Conservation (phyloP, 2,113 vertebrate genomes). For the Rhipidura dahli region DNA sequence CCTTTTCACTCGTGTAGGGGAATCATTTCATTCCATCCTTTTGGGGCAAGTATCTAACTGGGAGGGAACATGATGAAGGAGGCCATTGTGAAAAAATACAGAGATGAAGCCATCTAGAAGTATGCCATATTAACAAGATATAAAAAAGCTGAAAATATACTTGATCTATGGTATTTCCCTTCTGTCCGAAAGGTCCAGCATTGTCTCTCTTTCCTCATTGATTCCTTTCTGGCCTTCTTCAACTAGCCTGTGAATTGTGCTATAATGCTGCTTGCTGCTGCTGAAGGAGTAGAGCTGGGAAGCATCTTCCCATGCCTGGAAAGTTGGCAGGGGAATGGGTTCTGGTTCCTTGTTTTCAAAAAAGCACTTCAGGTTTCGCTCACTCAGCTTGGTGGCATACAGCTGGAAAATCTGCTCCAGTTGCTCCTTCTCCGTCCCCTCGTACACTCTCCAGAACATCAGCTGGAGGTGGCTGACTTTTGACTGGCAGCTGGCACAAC, state of each 20-base stretch:
- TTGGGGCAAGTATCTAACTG: not conserved
- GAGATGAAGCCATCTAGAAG: not conserved
- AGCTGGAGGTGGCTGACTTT: conserved; percentile 87
- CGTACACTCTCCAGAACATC: conserved; percentile 83
- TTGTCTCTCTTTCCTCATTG: conserved; percentile 67
- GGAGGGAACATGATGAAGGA: not conserved
- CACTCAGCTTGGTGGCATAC: conserved; percentile 81
- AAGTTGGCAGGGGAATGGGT: conserved; percentile 72
- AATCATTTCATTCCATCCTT: not conserved
- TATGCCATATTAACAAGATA: not conserved
- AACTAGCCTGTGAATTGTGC: conserved; percentile 82
- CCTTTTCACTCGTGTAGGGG: not conserved
- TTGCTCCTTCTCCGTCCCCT: conserved; percentile 77
- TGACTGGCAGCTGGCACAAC: conserved; percentile 80
- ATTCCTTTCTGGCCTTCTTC: conserved; percentile 67
- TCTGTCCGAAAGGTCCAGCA: conserved; percentile 62
- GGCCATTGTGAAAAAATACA: not conserved
- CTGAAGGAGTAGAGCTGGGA: conserved; percentile 79
- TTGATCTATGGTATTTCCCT: conserved; percentile 50
- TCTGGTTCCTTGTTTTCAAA: conserved; percentile 77
- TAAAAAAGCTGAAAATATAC: not conserved
- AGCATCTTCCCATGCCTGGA: conserved; percentile 81
- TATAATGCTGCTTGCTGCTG: conserved; percentile 76
- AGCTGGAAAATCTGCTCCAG: conserved; percentile 73
- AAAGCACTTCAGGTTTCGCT: conserved; percentile 84